phyloP scores from a whole-genome alignment of 1,140 invertebrate genomes.

The Drosophila melanogaster region Release_6_plus_ISO1_MT NT_033779.5:185001-185500 shows the following conservation, averaged over 20 bases:
- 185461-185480: slow-evolving; percentile 97
- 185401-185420: slow-evolving; percentile 96
- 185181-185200: slow-evolving; percentile 33
- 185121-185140: not conserved
- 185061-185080: slow-evolving; percentile 40
- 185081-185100: slow-evolving; percentile 44
- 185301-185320: slow-evolving; percentile 94
- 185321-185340: slow-evolving; percentile 94
- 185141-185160: slow-evolving; percentile 58
- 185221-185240: slow-evolving; percentile 74
- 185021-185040: slow-evolving; percentile 70
- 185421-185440: slow-evolving; percentile 93
- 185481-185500: slow-evolving; percentile 97
- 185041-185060: slow-evolving; percentile 49
- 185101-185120: not conserved
- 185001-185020: slow-evolving; percentile 83
- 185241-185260: slow-evolving; percentile 68
- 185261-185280: slow-evolving; percentile 71
- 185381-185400: slow-evolving; percentile 99
- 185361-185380: slow-evolving; percentile 99
- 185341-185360: slow-evolving; percentile 96
- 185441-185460: slow-evolving; percentile 97
- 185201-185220: slow-evolving; percentile 63
- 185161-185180: slow-evolving; percentile 81
- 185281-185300: slow-evolving; percentile 88